Conservation (phyloP, 2,888 invertebrate species). For the Argynnis bischoffii region DNA sequence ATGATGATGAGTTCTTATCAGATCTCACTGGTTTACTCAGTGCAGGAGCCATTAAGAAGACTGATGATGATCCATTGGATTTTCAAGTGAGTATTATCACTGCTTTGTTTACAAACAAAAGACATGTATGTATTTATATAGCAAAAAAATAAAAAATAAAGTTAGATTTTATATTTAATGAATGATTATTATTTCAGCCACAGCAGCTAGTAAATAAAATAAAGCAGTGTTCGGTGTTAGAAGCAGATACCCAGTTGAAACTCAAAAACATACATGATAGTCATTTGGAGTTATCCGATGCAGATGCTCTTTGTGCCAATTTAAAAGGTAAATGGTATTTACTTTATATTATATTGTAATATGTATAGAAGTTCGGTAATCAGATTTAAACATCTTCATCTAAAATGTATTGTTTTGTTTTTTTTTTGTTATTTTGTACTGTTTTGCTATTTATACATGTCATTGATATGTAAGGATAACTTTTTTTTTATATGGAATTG, state of each 20-base stretch:
- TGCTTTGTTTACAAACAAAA: not conserved
- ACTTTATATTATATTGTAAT: not conserved
- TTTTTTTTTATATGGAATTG: no score
- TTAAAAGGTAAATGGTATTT: constrained; percentile 86
- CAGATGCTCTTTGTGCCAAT: constrained; percentile 88
- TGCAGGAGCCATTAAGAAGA: constrained; percentile 87
- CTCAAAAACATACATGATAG: constrained; percentile 86
- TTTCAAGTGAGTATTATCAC: constrained; percentile 84
- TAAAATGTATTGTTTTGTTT: no score
- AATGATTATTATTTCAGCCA: constrained; percentile 77
- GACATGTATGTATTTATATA: no score
- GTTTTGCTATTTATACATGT: no score
- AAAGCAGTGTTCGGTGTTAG: constrained; percentile 87
- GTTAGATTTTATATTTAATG: not conserved
- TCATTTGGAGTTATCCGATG: constrained; percentile 87
- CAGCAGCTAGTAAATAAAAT: constrained; percentile 88
- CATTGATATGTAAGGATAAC: no score
- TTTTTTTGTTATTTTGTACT: no score
- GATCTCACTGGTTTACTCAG: constrained; percentile 93
- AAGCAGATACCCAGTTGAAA: constrained; percentile 88
- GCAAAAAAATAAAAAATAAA: not conserved
- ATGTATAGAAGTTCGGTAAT: no score
- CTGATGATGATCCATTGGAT: constrained; percentile 86
- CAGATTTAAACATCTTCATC: no score
- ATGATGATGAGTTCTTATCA: constrained; percentile 93